These are phyloP conservation scores for Chirona hameri DNA, from an alignment of 2,888 invertebrate species.

Conservation along the genomic window DNA sequence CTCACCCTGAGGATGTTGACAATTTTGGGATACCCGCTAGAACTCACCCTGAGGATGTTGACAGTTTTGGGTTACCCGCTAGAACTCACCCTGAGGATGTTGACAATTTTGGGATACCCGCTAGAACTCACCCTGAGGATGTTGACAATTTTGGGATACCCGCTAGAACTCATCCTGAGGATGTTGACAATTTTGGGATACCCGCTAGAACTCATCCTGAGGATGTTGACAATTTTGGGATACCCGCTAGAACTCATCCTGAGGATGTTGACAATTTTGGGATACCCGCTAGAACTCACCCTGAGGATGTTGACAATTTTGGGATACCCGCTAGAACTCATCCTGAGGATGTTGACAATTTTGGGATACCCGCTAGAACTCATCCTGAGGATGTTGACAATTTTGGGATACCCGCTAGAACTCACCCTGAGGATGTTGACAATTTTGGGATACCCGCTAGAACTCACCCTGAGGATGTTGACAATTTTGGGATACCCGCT, in stretches of 20 bases:
- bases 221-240: constrained; percentile 97
- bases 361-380: constrained; percentile 83
- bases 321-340: constrained; percentile 82
- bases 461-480: constrained; percentile 85
- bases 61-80: constrained; percentile 96
- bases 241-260: constrained; percentile 82
- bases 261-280: constrained; percentile 97
- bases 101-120: constrained; percentile 96
- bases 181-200: constrained; percentile 99
- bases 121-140: constrained; percentile 85
- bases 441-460: constrained; percentile 92
- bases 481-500: constrained; percentile 96
- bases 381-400: constrained; percentile 96
- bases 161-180: constrained; percentile 79
- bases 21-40: constrained; percentile 92
- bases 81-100: constrained; percentile 83
- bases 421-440: constrained; percentile 93
- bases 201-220: constrained; percentile 80
- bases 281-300: constrained; percentile 81
- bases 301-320: constrained; percentile 96
- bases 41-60: constrained; percentile 85
- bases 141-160: constrained; percentile 96
- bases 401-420: constrained; percentile 87
- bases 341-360: constrained; percentile 96
- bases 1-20: constrained; percentile 93